Evolutionary conservation across 2,888 invertebrate genomes (phyloP).

Genomic region (Mystacides longicornis): DNA sequence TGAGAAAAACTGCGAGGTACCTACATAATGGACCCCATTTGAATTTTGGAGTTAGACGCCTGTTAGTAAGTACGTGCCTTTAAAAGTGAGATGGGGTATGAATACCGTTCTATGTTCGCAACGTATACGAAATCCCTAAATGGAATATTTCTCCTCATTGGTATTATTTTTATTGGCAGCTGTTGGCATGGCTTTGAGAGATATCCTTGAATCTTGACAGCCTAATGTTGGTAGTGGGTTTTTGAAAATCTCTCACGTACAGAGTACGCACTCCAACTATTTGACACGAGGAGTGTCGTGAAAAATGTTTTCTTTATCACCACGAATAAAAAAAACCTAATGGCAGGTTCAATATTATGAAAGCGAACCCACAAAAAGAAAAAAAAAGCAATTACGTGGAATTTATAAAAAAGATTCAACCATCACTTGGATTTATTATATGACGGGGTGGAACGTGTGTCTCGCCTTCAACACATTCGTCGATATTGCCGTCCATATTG

Average conservation of each 20-base stretch:
- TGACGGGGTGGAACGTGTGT: too few relatives aligned
- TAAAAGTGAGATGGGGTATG: too few relatives aligned
- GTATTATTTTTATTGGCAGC: background rate
- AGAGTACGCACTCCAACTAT: background rate
- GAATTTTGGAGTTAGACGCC: too few relatives aligned
- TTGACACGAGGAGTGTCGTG: constrained; percentile 13
- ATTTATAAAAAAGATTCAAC: too few relatives aligned
- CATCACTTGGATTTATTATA: too few relatives aligned
- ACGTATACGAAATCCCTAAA: too few relatives aligned
- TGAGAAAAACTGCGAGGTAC: too few relatives aligned
- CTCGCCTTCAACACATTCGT: background rate
- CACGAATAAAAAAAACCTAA: constrained; percentile 3
- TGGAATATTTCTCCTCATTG: background rate
- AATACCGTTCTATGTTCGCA: too few relatives aligned
- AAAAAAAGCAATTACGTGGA: too few relatives aligned
- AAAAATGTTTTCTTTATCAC: constrained; percentile 22
- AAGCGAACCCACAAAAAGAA: too few relatives aligned
- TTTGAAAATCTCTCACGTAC: constrained; percentile 9
- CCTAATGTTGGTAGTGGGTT: constrained; percentile 1
- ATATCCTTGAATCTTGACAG: background rate
- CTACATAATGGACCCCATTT: too few relatives aligned
- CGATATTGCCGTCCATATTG: background rate
- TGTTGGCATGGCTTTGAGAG: background rate
- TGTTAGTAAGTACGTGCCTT: too few relatives aligned
- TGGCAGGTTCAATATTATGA: background rate